Evolutionary conservation across 2,113 vertebrate genomes (phyloP).

Genomic region (Bufo bufo): DNA sequence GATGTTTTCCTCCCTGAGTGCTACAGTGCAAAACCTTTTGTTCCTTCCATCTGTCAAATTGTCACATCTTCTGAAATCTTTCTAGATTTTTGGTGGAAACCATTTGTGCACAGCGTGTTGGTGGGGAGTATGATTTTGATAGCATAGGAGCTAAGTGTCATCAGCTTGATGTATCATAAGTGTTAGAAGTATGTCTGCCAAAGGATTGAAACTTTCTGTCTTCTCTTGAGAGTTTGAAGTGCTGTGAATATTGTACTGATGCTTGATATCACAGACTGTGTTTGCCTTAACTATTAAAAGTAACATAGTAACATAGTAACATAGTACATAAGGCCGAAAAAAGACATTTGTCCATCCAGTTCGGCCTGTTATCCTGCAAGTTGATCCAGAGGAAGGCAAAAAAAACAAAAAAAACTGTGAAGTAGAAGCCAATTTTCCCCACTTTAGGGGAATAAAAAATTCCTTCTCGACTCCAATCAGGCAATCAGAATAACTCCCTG

Average conservation of each 20-base stretch:
- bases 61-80: conserved; percentile 17
- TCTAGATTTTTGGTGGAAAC: neutral
- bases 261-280: neutral
- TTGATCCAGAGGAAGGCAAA: too few relatives aligned
- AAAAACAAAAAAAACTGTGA: too few relatives aligned
- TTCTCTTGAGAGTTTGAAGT: neutral
- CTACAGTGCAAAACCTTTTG: neutral
- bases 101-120: conserved; percentile 4
- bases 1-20: conserved; percentile 2
- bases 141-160: conserved; percentile 12
- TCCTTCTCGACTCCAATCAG: too few relatives aligned
- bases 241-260: neutral
- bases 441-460: too few relatives aligned
- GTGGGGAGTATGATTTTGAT: neutral
- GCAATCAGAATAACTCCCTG: too few relatives aligned
- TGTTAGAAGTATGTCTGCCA: conserved; percentile 7
- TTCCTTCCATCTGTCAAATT: conserved; percentile 21
- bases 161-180: neutral
- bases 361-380: too few relatives aligned
- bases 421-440: too few relatives aligned
- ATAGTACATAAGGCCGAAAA: too few relatives aligned
- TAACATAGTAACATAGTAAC: too few relatives aligned
- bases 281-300: too few relatives aligned
- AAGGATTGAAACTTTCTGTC: neutral
- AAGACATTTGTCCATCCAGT: too few relatives aligned